Conservation (phyloP, 2,888 invertebrate genomes). For the Drosophila maculinotata region DNA sequence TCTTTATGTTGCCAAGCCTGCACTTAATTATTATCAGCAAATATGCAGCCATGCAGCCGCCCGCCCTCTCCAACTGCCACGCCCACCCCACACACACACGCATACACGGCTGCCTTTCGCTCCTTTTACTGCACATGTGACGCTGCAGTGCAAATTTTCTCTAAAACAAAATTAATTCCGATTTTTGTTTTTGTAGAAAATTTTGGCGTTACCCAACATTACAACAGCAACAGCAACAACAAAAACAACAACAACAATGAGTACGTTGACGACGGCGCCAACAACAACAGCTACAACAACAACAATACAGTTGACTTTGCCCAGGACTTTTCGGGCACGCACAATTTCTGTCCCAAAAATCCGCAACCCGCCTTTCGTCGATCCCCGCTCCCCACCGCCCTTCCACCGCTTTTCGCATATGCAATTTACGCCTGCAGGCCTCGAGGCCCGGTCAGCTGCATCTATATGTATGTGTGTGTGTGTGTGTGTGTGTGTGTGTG, state of each 20-base stretch:
- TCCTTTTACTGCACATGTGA: conserved; percentile 37
- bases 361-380: conserved; percentile 32
- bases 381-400: not conserved
- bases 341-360: conserved; percentile 60
- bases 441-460: conserved; percentile 56
- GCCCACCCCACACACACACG: conserved; percentile 4
- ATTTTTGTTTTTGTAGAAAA: conserved; percentile 81
- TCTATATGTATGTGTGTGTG: conserved; percentile 26
- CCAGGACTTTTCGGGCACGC: conserved; percentile 62
- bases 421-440: conserved; percentile 81
- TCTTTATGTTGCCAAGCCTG: conserved; percentile 77
- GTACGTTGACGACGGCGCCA: conserved; percentile 56
- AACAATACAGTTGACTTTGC: conserved; percentile 68
- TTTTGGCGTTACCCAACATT: conserved; percentile 74
- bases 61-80: conserved; percentile 5
- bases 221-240: conserved; percentile 53
- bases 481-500: conserved; percentile 7
- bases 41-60: conserved; percentile 73
- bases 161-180: conserved; percentile 85
- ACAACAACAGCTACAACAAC: conserved; percentile 50
- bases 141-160: conserved; percentile 81
- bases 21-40: conserved; percentile 85
- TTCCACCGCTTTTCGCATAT: conserved; percentile 52
- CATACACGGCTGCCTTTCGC: conserved; percentile 17
- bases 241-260: conserved; percentile 22